Evolutionary conservation across 1,140 invertebrate genomes (phyloP), one percentile per base, ranked within the genome.

Genomic region (Spodoptera litura): DNA sequence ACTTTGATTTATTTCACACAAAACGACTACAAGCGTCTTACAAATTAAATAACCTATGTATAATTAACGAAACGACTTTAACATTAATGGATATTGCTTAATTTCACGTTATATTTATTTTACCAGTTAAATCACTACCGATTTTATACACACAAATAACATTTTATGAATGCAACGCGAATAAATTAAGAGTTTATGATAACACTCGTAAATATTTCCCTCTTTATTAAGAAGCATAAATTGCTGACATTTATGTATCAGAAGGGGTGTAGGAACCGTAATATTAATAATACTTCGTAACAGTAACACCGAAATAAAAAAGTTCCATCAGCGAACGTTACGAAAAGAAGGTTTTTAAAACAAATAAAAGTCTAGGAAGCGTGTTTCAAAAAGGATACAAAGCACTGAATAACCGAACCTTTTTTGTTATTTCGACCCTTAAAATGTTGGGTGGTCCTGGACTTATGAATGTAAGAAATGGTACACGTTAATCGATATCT

Each of bases 371-470:
- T 59, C 71, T 58, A 61, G 56, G 71, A 74, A 74, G 11, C 56
- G 5, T 74, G 35, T 5, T 59, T 74, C 5, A 49, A 59, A 78
- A 78, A 62, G 12, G 44, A 64, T 53, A 62, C 66, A 78, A 72
- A 78, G 49, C 52, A 62, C 27, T 52, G 49, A 71, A 71, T 51
- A 59, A 78, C 59, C 38, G 58, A 38, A 62, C 13, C 58, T 59
- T 71, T 58, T 77, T 77, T 73, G 56, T 62, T 70, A 64, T 72
- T 52, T 62, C 44, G 66, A 53, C 59, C 66, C 59, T 53, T 62
- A 52, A 15, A 56, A 35, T 52, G 27, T 78, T 78, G 80, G 80
- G 80, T 81, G 75, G 80, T 78, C 80, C 31, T 12, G 53, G 61
- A 66, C 59, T 68, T 75, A 78, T 55, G 70, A 74, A 70, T 74